Conservation (phyloP, 1,140 invertebrate species). For the Cherax quadricarinatus region DNA sequence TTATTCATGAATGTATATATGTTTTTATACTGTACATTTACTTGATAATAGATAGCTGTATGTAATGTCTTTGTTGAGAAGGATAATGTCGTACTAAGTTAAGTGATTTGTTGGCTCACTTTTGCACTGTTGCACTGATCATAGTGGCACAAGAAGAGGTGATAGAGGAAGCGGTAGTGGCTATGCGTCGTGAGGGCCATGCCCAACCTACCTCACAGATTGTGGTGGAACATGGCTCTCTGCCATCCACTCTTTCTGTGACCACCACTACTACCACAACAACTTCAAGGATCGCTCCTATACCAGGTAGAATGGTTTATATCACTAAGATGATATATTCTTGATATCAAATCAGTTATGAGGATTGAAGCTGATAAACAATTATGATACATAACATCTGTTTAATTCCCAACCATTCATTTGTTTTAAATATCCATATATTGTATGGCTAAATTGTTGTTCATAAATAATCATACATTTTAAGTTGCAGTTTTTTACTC, state of each 20-base stretch:
- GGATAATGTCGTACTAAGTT: neutral
- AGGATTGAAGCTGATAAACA: conserved; percentile 33
- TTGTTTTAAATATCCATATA: neutral
- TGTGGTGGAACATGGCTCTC: conserved; percentile 52
- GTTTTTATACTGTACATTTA: neutral
- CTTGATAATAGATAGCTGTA: neutral
- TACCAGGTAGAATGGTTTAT: conserved; percentile 58
- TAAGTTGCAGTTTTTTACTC: neutral
- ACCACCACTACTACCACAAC: conserved; percentile 52
- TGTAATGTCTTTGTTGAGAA: conserved; percentile 2
- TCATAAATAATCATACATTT: neutral
- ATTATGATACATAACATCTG: neutral
- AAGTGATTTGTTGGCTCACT: conserved; percentile 46
- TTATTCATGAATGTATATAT: neutral
- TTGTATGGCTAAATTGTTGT: neutral
- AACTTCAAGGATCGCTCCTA: conserved; percentile 41
- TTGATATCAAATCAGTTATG: neutral
- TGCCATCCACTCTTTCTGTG: conserved; percentile 25
- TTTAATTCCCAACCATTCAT: neutral
- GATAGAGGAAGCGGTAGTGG: conserved; percentile 53
- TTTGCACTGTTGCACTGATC: conserved; percentile 33
- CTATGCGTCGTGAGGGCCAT: conserved; percentile 50
- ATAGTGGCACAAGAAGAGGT: conserved; percentile 59
- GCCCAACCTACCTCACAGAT: conserved; percentile 58
- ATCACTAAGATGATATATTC: conserved; percentile 2